phyloP scores from a whole-genome alignment of 1,140 invertebrate genomes.

The Ostrea edulis region DNA sequence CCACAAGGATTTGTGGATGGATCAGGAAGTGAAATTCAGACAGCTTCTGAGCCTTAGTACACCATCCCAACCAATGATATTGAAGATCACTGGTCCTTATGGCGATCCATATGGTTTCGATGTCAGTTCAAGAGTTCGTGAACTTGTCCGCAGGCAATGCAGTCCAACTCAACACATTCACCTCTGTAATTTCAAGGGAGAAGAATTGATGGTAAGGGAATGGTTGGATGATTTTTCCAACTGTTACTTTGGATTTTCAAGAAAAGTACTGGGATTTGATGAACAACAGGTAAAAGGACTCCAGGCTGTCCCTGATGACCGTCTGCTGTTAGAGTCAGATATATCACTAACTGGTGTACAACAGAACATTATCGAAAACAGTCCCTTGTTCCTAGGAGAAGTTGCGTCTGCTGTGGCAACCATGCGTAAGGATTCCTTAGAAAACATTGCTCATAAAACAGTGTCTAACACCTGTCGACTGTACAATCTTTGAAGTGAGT shows the following conservation, averaged over 20 bases:
- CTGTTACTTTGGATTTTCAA: conserved; percentile 26
- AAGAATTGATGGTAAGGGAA: neutral
- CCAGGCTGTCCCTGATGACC: neutral
- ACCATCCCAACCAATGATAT: conserved; percentile 20
- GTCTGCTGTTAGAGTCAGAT: conserved; percentile 18
- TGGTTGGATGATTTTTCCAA: conserved; percentile 26
- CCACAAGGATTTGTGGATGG: neutral
- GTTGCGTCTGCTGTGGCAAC: neutral
- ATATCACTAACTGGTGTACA: neutral
- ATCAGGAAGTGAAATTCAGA: conserved; percentile 32
- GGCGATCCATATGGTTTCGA: conserved; percentile 18
- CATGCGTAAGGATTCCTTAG: neutral
- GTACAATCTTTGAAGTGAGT: neutral
- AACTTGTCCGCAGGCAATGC: neutral
- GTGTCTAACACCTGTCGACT: conserved; percentile 23
- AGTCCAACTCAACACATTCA: neutral
- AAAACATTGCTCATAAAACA: neutral
- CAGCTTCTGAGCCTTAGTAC: conserved; percentile 1
- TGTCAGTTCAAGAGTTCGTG: neutral
- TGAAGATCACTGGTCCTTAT: neutral
- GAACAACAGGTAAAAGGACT: conserved; percentile 4
- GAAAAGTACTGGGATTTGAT: conserved; percentile 21
- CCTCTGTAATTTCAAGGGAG: conserved; percentile 21
- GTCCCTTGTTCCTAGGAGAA: conserved; percentile 7
- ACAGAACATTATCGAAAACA: neutral